Conservation (phyloP, 2,888 invertebrate genomes). For the Odontothrips loti region DNA sequence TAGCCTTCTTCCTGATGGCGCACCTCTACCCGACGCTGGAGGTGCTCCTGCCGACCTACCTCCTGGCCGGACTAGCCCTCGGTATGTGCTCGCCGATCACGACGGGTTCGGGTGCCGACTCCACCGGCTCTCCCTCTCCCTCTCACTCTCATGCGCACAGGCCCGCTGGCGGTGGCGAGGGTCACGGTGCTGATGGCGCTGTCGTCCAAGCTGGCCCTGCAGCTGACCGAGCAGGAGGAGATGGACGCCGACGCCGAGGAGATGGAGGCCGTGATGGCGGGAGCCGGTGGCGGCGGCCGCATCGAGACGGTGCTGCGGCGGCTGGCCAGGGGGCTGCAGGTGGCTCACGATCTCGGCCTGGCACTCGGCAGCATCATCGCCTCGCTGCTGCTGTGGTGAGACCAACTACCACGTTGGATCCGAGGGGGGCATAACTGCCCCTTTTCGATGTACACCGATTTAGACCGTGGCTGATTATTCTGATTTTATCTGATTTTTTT, state of each 20-base stretch:
- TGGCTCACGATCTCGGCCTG: constrained; percentile 55
- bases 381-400: constrained; percentile 49
- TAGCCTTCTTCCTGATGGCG: constrained; percentile 57
- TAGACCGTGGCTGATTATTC: too few relatives aligned
- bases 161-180: constrained; percentile 41
- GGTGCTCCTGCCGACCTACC: constrained; percentile 52
- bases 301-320: constrained; percentile 46
- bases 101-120: background rate
- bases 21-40: constrained; percentile 56
- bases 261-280: constrained; percentile 35
- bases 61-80: constrained; percentile 56
- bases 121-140: background rate
- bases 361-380: constrained; percentile 54
- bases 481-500: too few relatives aligned
- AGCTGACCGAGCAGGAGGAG: constrained; percentile 49
- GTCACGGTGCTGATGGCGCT: constrained; percentile 49
- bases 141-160: background rate
- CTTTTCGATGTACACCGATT: too few relatives aligned
- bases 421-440: too few relatives aligned
- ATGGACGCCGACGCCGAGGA: constrained; percentile 44
- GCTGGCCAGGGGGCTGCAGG: constrained; percentile 53
- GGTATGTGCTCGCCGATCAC: constrained; percentile 41
- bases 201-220: constrained; percentile 47
- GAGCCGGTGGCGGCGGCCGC: constrained; percentile 34
- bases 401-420: too few relatives aligned